Percentiles rank a stretch among this genome's conserved stretches.
Conservation (phyloP, 2,113 vertebrate species). For the Ptilonorhynchus violaceus region DNA sequence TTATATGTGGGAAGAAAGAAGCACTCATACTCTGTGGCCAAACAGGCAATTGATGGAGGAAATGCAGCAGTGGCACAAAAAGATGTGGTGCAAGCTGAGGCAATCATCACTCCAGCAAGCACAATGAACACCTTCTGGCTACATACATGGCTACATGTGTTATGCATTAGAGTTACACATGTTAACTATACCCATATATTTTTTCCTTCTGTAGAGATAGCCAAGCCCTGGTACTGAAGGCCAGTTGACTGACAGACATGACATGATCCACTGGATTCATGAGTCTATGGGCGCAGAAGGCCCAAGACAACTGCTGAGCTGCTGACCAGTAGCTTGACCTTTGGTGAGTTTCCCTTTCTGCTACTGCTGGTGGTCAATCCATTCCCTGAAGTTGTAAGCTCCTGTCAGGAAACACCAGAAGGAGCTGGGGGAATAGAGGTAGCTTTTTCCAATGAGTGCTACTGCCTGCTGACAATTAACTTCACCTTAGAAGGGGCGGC, state of each 20-base stretch:
- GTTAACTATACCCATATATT: conserved; percentile 63
- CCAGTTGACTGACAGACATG: conserved; percentile 7
- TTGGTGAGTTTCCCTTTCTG: not conserved
- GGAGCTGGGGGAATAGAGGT: not conserved
- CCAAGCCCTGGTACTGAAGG: conserved; percentile 11
- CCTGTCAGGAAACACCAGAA: not conserved
- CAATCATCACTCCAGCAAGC: conserved; percentile 59
- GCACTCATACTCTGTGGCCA: not conserved
- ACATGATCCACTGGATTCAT: not conserved
- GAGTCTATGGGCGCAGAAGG: not conserved
- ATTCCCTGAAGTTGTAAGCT: not conserved
- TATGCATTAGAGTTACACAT: conserved; percentile 64
- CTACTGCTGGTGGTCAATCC: not conserved
- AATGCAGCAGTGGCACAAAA: conserved; percentile 52
- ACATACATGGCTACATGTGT: conserved; percentile 64
- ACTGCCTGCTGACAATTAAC: not conserved
- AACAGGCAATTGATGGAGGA: conserved; percentile 26
- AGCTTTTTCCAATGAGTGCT: not conserved
- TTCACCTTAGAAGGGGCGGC: not conserved
- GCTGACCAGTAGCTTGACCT: not conserved
- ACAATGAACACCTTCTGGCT: conserved; percentile 67
- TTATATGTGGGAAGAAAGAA: not conserved
- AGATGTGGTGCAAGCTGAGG: conserved; percentile 65
- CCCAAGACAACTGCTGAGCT: not conserved
- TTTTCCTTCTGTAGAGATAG: conserved; percentile 57